A percentile compares a stretch with the other conserved stretches of the same genome.
Conservation (phyloP, 2,888 invertebrate species). For the Clitarchus hookeri region DNA sequence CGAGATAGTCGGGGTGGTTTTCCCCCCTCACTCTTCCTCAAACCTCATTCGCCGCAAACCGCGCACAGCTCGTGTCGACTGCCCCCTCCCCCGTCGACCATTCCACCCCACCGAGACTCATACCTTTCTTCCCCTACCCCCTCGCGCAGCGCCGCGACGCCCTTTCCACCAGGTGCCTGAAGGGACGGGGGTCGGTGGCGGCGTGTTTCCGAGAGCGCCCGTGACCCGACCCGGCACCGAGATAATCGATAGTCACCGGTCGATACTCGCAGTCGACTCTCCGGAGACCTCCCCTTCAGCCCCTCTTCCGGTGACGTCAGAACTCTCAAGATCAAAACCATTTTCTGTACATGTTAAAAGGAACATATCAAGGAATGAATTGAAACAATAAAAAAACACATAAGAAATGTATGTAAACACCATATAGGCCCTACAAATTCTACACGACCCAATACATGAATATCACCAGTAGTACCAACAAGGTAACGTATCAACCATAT, state of each 20-base stretch:
- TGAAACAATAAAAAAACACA: too few relatives aligned
- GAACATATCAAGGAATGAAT: too few relatives aligned
- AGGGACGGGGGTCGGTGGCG: not conserved
- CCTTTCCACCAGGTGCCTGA: not conserved
- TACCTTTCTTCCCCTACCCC: too few relatives aligned
- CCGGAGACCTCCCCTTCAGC: not conserved
- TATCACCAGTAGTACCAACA: too few relatives aligned
- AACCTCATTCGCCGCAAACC: not conserved
- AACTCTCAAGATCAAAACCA: too few relatives aligned
- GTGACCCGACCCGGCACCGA: slow-evolving; percentile 2
- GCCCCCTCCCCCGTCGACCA: not conserved
- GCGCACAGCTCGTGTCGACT: not conserved
- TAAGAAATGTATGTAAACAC: too few relatives aligned
- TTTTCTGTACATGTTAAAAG: too few relatives aligned
- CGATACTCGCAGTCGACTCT: slow-evolving; percentile 14
- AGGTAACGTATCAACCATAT: too few relatives aligned
- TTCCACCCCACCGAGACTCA: too few relatives aligned
- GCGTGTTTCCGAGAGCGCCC: not conserved
- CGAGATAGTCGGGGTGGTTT: not conserved
- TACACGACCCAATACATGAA: too few relatives aligned
- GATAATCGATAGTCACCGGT: not conserved
- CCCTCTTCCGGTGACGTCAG: too few relatives aligned
- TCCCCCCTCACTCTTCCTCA: not conserved
- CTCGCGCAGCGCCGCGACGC: not conserved
- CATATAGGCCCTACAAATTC: too few relatives aligned